A percentile compares a stretch with the other conserved stretches of the same genome.
Conservation (phyloP, 2,113 vertebrate genomes). For the Mus spicilegus region DNA sequence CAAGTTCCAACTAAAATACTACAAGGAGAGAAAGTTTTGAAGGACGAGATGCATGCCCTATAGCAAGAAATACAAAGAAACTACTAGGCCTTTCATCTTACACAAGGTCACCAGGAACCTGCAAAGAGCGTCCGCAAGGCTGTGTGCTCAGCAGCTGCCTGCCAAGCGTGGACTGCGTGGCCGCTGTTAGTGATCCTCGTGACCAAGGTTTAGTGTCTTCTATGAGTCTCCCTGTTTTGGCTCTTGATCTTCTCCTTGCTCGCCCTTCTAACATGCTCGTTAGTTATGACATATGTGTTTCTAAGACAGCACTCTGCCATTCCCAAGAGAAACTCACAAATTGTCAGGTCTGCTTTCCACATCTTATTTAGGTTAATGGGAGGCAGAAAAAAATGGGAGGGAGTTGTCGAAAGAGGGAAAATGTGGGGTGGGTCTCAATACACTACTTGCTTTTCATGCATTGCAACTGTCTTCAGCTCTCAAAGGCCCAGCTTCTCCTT, state of each 20-base stretch:
- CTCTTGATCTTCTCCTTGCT: too few relatives aligned
- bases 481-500: background rate
- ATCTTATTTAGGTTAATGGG: background rate
- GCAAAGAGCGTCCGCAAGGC: background rate
- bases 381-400: background rate
- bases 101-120: too few relatives aligned
- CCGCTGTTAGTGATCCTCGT: too few relatives aligned
- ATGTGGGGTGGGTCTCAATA: background rate
- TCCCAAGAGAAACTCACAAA: background rate
- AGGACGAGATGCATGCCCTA: background rate
- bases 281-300: background rate
- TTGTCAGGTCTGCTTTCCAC: background rate
- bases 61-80: background rate
- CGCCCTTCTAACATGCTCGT: background rate
- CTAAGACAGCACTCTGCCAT: rapidly evolving
- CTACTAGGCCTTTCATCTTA: background rate
- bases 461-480: background rate
- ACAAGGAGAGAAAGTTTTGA: background rate
- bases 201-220: background rate
- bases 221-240: background rate
- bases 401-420: background rate
- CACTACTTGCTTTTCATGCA: too few relatives aligned
- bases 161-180: background rate
- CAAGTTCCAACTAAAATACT: background rate
- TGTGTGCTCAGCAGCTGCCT: background rate